Percentiles rank a stretch among this genome's conserved stretches.
phyloP scores from a whole-genome alignment of 2,888 invertebrate species.

The Eilema depressum region DNA sequence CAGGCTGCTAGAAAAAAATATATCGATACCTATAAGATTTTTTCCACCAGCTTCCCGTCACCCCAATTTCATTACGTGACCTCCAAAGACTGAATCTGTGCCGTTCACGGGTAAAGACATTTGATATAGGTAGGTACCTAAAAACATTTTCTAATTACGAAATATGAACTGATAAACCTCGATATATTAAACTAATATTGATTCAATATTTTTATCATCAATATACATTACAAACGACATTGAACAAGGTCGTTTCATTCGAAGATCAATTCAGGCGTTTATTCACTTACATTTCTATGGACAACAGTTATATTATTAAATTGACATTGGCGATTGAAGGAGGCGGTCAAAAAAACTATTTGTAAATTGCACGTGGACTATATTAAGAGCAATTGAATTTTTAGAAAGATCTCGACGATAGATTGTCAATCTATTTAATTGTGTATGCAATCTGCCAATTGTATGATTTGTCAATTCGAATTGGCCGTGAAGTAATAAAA shows the following conservation, averaged over 20 bases:
- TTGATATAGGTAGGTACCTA: too few species aligned
- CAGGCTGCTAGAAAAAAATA: too few species aligned
- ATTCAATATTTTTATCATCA: neutral
- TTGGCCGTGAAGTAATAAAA: neutral
- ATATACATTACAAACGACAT: neutral
- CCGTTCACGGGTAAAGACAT: too few species aligned
- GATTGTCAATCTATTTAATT: neutral
- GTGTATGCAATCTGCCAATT: neutral
- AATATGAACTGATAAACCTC: neutral
- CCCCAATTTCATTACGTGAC: too few species aligned
- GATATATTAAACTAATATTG: neutral
- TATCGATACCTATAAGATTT: too few species aligned
- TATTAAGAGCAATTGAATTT: neutral
- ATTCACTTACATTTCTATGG: constrained; percentile 1
- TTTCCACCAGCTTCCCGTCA: too few species aligned
- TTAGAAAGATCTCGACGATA: neutral
- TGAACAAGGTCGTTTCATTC: neutral
- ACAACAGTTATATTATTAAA: neutral
- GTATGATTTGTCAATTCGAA: neutral
- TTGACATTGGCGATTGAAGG: neutral
- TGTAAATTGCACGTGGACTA: neutral
- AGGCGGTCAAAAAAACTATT: neutral
- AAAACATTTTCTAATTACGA: neutral
- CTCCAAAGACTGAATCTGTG: too few species aligned
- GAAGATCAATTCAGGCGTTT: neutral